phyloP scores from a whole-genome alignment of 2,113 vertebrate species.

The Clarias gariepinus region DNA sequence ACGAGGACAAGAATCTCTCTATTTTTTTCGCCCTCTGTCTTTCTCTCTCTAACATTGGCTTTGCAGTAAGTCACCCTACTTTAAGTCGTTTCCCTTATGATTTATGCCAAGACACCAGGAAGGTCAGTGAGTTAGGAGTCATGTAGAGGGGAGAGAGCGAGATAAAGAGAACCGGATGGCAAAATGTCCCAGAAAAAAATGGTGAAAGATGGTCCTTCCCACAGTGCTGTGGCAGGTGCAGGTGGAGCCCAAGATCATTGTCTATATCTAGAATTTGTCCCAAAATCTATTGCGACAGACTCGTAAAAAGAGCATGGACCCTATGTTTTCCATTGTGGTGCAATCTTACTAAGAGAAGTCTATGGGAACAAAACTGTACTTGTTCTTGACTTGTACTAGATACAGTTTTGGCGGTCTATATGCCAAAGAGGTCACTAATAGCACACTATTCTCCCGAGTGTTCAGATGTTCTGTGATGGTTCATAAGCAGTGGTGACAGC shows the following conservation, averaged over 20 bases:
- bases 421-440: background rate
- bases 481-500: background rate
- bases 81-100: conserved; percentile 21
- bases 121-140: conserved; percentile 1
- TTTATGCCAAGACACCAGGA: conserved; percentile 32
- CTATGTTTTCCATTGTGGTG: background rate
- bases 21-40: background rate
- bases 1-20: background rate
- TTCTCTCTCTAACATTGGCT: background rate
- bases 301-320: background rate
- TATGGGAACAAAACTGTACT: background rate
- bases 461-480: background rate
- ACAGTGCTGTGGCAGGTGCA: background rate
- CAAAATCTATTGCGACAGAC: background rate
- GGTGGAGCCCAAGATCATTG: conserved; percentile 1
- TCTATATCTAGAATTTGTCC: background rate
- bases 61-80: conserved; percentile 21
- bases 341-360: background rate
- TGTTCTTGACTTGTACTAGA: background rate
- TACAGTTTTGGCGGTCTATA: background rate
- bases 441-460: background rate
- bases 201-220: conserved; percentile 22
- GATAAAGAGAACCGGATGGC: background rate
- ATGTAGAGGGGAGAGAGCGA: background rate
- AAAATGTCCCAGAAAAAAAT: conserved; percentile 42